These are phyloP conservation scores for Pseudomyrmex flavicornis DNA, from an alignment of 1,140 invertebrate species.

Conservation along the genomic window DNA sequence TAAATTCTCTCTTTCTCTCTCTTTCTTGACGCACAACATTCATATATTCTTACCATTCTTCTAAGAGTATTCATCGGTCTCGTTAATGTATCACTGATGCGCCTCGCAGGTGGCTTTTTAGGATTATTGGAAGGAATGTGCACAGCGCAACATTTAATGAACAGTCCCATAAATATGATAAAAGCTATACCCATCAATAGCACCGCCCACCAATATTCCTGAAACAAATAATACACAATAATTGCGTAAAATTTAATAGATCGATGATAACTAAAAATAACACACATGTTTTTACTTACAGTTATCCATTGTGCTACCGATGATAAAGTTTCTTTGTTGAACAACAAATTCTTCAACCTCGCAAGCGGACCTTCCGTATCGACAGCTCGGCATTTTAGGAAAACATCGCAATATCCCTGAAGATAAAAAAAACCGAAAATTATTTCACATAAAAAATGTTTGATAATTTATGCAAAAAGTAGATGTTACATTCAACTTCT, in stretches of 20 bases:
- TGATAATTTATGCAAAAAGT: too few relatives aligned
- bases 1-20: too few relatives aligned
- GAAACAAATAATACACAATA: constrained; percentile 68
- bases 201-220: constrained; percentile 99
- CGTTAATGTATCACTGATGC: constrained; percentile 94
- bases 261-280: background rate
- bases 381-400: constrained; percentile 98
- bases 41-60: constrained; percentile 88
- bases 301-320: constrained; percentile 96
- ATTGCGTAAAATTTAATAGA: background rate
- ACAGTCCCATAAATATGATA: constrained; percentile 98
- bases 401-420: constrained; percentile 99
- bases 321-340: constrained; percentile 95
- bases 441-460: too few relatives aligned
- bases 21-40: background rate
- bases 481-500: too few relatives aligned
- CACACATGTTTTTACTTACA: constrained; percentile 80
- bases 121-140: constrained; percentile 99
- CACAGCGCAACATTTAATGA: constrained; percentile 99
- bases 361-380: constrained; percentile 99
- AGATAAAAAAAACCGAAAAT: background rate
- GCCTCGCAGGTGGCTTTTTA: constrained; percentile 93
- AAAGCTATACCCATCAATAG: constrained; percentile 95
- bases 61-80: constrained; percentile 95
- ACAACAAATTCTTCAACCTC: constrained; percentile 97